Percentiles rank a stretch among this genome's conserved stretches.
These are phyloP conservation scores for Cochlearius cochlearius DNA, from an alignment of 2,113 vertebrate species.

Conservation along the genomic window DNA sequence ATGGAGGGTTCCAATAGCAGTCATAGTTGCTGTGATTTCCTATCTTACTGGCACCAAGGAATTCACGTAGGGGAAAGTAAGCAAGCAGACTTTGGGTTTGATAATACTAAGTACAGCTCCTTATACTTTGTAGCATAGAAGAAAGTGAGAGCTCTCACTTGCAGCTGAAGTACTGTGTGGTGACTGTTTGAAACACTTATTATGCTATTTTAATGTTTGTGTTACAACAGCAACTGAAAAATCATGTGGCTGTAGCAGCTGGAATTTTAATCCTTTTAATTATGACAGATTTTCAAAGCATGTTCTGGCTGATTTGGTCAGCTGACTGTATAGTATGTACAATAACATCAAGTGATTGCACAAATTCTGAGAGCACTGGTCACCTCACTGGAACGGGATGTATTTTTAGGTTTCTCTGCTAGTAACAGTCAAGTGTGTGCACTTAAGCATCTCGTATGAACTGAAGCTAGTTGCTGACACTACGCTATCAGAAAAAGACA, in stretches of 20 bases:
- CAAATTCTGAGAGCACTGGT: constrained; percentile 60
- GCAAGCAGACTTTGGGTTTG: not conserved
- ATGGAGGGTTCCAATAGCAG: not conserved
- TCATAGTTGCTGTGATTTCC: not conserved
- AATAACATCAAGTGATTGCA: constrained; percentile 67
- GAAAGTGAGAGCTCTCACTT: not conserved
- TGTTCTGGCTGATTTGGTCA: constrained; percentile 62
- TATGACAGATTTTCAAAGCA: constrained; percentile 64
- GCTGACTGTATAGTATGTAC: constrained; percentile 58
- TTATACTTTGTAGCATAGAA: not conserved
- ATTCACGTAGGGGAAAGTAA: not conserved
- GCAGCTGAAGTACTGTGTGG: not conserved
- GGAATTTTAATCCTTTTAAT: constrained; percentile 69
- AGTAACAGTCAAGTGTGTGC: constrained; percentile 65
- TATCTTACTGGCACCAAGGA: not conserved
- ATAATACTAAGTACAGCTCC: not conserved
- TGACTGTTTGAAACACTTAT: constrained; percentile 31
- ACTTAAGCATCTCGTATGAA: constrained; percentile 59
- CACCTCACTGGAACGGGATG: constrained; percentile 66
- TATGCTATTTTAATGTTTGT: constrained; percentile 58
- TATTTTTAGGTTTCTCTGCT: constrained; percentile 77
- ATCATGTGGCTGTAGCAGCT: constrained; percentile 59
- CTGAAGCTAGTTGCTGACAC: constrained; percentile 55
- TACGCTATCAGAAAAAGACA: constrained; percentile 63
- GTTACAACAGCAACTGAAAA: constrained; percentile 58